Evolutionary conservation across 1,140 invertebrate species (phyloP), one percentile per base, ranked within the genome.

Genomic region (Oscheius sp.): DNA sequence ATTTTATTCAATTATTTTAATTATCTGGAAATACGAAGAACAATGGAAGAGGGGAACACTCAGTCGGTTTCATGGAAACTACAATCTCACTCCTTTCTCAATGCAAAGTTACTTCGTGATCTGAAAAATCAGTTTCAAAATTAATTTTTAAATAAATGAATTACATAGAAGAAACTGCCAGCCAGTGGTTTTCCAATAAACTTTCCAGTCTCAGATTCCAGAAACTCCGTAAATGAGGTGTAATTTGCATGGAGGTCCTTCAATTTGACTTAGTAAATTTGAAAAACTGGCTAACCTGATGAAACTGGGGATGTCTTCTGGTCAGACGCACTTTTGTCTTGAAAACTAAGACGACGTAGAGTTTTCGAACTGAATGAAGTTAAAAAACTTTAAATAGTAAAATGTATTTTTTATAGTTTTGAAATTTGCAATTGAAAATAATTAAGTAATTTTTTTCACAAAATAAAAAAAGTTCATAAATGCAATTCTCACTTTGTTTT

Each of bases 261-360:
- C 42, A 38, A 75, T 3, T 20, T 42, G 55, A 29, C 3, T 20
- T 15, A 58, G 10, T 58, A 7, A 15, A 7, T 58, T n/a, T n/a
- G n/a, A 10, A 58, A 58, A 10, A 58, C 52, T 23, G 15, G 26
- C 26, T 10, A 58, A 15, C 26, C 52, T 32, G 34, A 29, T 62
- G 34, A 23, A 62, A 62, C 34, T 58, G 71, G n/a, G 69, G 70
- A 35, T 76, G 38, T 62, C 68, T 36, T 13, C 72, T 31, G 28
- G 69, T 65, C 36, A 76, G 63, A 7, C 29, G 69, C 26, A 64
- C 46, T 31, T 66, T 67, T 2, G 69, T 76, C 58, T 74, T 74
- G 55, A 74, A 76, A 1, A 74, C 74, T 2, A 76, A 58, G 1
- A 73, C 69, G 23, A 76, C 72, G 28, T 74, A 75, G 26, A 75